Percentiles rank a stretch among this genome's conserved stretches.
Conservation (phyloP, 2,888 invertebrate species). For the Caenorhabditis uteleia region DNA sequence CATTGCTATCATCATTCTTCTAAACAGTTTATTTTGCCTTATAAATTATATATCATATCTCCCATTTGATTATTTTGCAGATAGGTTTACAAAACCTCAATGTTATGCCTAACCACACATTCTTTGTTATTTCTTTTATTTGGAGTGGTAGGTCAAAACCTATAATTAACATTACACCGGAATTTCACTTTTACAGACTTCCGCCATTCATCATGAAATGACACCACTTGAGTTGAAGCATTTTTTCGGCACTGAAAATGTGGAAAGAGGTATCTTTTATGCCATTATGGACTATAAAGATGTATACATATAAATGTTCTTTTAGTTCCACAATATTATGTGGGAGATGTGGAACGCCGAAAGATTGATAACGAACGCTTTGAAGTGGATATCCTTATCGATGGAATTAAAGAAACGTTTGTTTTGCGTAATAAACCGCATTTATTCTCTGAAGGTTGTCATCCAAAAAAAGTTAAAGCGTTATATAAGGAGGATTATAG, state of each 20-base stretch:
- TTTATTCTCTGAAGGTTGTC: conserved; percentile 40
- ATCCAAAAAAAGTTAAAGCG: conserved; percentile 18
- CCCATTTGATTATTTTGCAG: no score
- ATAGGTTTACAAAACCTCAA: no score
- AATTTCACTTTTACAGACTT: conserved; percentile 11
- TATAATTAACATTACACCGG: not conserved
- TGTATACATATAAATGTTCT: no score
- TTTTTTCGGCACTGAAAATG: conserved; percentile 34
- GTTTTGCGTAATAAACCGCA: conserved; percentile 30
- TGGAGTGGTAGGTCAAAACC: not conserved
- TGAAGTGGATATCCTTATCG: conserved; percentile 29
- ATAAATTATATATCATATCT: no score
- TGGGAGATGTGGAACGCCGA: conserved; percentile 23
- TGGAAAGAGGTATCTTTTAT: conserved; percentile 23
- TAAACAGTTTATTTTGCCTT: no score
- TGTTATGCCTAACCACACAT: no score
- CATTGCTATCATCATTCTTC: no score
- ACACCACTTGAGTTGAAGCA: conserved; percentile 35
- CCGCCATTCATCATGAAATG: conserved; percentile 34
- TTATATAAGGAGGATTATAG: conserved; percentile 16
- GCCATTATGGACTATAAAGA: conserved; percentile 2
- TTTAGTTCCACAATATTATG: conserved; percentile 44
- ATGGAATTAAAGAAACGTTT: conserved; percentile 35
- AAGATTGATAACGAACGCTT: conserved; percentile 26
- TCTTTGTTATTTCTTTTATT: conserved; percentile 1